Base-by-base conservation (phyloP, 2,888 invertebrate species). In the Cloeon dipterum region DNA sequence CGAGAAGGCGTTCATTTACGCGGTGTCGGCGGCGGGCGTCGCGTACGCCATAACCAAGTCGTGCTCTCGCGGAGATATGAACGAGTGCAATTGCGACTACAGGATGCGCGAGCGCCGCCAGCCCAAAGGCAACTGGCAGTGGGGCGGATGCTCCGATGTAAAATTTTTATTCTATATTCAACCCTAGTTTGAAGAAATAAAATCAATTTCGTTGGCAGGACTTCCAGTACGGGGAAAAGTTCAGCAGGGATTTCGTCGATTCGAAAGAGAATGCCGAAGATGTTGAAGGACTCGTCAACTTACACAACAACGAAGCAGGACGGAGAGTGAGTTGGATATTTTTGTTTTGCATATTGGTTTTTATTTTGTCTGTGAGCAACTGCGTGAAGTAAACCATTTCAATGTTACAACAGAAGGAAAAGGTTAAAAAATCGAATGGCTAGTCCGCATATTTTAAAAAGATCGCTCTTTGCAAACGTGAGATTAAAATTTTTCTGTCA, bases 91-190 rank as follows among this genome's bases (percentile, higher is more conserved):
- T 26, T 89, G 88, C 53, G 88, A 88, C 55, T 73, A 72, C 42
- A 66, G 73, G 36, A 74, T 79, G n/a, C 63, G 78, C 47, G 58
- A 59, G 43, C 65, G 68, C 46, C 68, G 72, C 45, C n/a, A n/a
- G n/a, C 71, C 71, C n/a, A 69, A 74, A 19, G 68, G 74, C 42
- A 73, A 74, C 46, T 79, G 79, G 78, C 79, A 86, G 56, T 89
- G 89, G 89, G 86, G 88, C 41, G 88, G 88, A 1, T 89, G 89
- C 56, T 88, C 86, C 25, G 86, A 88, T 65, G 78, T 72, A 58
- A 53, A 33, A 41, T n/a, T n/a, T n/a, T n/a, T n/a, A n/a, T n/a
- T n/a, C n/a, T n/a, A n/a, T n/a, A n/a, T n/a, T n/a, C n/a, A n/a
- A n/a, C n/a, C n/a, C n/a, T n/a, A n/a, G 8, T 29, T 5, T n/a